These are phyloP conservation scores for Onychorhynchus coronatus DNA, from an alignment of 2,113 vertebrate species.

Conservation along the genomic window DNA sequence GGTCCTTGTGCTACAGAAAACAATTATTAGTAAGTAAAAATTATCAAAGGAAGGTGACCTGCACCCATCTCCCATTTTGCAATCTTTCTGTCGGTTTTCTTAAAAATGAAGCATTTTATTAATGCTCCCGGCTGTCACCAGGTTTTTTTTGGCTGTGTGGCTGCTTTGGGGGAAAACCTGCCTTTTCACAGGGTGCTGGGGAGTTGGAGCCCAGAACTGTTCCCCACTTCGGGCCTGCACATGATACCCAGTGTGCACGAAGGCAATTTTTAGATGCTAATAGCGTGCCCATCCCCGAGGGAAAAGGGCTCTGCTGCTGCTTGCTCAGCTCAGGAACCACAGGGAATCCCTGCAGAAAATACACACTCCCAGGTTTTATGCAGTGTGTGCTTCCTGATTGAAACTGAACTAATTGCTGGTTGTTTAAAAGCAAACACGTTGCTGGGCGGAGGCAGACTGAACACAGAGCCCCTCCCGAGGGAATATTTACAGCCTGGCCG, in stretches of 20 bases:
- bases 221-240: not conserved
- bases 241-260: not conserved
- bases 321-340: not conserved
- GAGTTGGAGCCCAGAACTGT: not conserved
- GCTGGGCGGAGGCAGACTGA: not conserved
- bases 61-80: not conserved
- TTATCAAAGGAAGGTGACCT: not conserved
- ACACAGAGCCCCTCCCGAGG: not conserved
- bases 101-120: not conserved
- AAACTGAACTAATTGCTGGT: not conserved
- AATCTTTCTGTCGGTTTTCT: not conserved
- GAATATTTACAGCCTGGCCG: not conserved
- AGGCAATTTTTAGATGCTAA: not conserved
- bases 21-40: conserved; percentile 22
- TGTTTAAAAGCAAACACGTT: not conserved
- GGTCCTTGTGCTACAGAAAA: not conserved
- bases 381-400: not conserved
- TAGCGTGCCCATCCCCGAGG: fast-evolving
- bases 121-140: fast-evolving
- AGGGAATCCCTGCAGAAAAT: not conserved
- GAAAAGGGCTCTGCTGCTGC: not conserved
- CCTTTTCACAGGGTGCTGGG: fast-evolving
- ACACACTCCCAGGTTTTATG: not conserved
- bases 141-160: not conserved
- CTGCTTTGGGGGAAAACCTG: not conserved